phyloP scores from a whole-genome alignment of 2,888 invertebrate species.

The Cheilosia vulpina region DNA sequence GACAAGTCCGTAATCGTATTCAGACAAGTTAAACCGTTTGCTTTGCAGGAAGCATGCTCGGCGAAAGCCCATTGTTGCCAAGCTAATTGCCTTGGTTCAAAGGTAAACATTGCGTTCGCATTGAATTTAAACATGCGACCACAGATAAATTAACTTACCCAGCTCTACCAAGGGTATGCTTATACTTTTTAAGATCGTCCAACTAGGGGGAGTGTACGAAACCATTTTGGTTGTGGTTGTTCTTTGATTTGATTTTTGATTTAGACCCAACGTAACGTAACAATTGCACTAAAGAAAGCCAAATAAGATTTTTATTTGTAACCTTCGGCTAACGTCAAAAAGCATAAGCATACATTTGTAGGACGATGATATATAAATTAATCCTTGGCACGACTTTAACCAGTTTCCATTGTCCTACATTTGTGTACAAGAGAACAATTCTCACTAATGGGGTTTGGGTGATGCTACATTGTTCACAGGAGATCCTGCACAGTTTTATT shows the following conservation, averaged over 20 bases:
- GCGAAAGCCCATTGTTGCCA: slow-evolving; percentile 47
- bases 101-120: slow-evolving; percentile 63
- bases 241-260: too few relatives aligned
- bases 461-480: background rate
- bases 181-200: too few relatives aligned
- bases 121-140: slow-evolving; percentile 59
- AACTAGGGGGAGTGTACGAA: too few relatives aligned
- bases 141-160: too few relatives aligned
- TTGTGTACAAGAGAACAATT: background rate
- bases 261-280: too few relatives aligned
- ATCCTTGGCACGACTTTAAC: slow-evolving; percentile 31
- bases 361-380: too few relatives aligned
- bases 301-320: too few relatives aligned
- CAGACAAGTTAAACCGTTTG: slow-evolving; percentile 57
- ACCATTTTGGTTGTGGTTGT: too few relatives aligned
- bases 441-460: slow-evolving; percentile 1
- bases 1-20: slow-evolving; percentile 68
- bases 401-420: background rate
- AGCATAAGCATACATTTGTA: too few relatives aligned
- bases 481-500: slow-evolving; percentile 38
- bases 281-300: too few relatives aligned
- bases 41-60: slow-evolving; percentile 38
- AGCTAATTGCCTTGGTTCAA: slow-evolving; percentile 69
- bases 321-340: too few relatives aligned
- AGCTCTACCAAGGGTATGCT: too few relatives aligned